phyloP scores from a whole-genome alignment of 2,888 invertebrate species.

The Melieria omissa region DNA sequence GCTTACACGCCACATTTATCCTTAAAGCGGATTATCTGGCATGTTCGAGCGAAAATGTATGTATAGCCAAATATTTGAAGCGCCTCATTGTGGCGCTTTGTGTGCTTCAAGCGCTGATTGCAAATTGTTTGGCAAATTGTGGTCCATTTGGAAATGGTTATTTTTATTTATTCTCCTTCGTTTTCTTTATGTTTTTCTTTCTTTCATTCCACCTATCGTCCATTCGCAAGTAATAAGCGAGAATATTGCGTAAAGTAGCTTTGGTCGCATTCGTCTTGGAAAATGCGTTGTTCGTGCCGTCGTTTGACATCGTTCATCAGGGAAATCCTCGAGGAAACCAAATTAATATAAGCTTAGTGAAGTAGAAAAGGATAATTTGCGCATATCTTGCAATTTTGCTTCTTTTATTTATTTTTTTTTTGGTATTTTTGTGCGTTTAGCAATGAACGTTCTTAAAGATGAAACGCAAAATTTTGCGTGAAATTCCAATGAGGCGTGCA shows the following conservation, averaged over 20 bases:
- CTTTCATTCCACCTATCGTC: not conserved
- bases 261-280: conserved; percentile 1
- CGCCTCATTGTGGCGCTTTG: no score
- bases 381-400: not conserved
- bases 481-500: no score
- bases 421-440: not conserved
- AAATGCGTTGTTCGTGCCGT: conserved; percentile 7
- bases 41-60: conserved; percentile 13
- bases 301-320: conserved; percentile 22
- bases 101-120: conserved; percentile 12
- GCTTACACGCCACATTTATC: conserved; percentile 1
- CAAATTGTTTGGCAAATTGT: conserved; percentile 32
- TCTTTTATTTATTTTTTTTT: no score
- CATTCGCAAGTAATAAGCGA: conserved; percentile 20
- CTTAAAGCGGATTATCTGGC: conserved; percentile 26
- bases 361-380: conserved; percentile 22
- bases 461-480: no score
- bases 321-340: conserved; percentile 28
- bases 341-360: conserved; percentile 34
- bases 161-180: not conserved
- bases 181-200: conserved; percentile 1
- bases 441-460: not conserved
- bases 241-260: not conserved
- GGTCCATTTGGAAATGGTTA: conserved; percentile 21
- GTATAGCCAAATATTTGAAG: no score